Conservation (phyloP, 1,140 invertebrate species). For the Drosophila pachea region DNA sequence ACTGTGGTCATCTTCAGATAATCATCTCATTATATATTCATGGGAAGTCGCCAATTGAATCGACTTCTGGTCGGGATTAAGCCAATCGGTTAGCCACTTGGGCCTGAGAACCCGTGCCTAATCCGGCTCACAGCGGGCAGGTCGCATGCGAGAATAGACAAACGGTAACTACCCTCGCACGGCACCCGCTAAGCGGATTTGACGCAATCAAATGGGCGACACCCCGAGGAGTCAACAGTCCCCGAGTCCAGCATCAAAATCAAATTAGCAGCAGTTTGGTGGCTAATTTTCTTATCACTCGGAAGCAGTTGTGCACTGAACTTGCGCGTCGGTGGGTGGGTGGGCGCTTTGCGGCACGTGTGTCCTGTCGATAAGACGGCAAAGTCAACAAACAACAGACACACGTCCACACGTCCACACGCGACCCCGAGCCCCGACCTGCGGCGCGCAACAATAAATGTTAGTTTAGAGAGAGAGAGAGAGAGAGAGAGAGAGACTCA, state of each 20-base stretch:
- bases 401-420: constrained; percentile 42
- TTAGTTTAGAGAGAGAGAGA: neutral
- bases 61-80: constrained; percentile 27
- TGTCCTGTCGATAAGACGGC: constrained; percentile 51
- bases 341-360: constrained; percentile 45
- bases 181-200: constrained; percentile 59
- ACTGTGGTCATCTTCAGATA: neutral
- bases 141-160: constrained; percentile 6
- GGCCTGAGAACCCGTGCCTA: constrained; percentile 56
- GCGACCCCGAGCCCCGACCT: constrained; percentile 28
- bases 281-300: constrained; percentile 69
- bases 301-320: constrained; percentile 23
- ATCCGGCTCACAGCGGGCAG: constrained; percentile 61
- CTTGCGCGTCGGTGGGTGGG: neutral
- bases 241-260: constrained; percentile 55
- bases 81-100: constrained; percentile 27
- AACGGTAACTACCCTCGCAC: constrained; percentile 27
- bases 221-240: constrained; percentile 27
- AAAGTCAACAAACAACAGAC: constrained; percentile 48
- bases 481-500: neutral
- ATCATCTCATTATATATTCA: constrained; percentile 51
- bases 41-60: constrained; percentile 23
- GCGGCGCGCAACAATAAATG: constrained; percentile 10
- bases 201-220: constrained; percentile 60
- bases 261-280: constrained; percentile 73